phyloP scores from a whole-genome alignment of 37 sponge, comb jelly and placozoan genomes.

The Agelas oroides region DNA sequence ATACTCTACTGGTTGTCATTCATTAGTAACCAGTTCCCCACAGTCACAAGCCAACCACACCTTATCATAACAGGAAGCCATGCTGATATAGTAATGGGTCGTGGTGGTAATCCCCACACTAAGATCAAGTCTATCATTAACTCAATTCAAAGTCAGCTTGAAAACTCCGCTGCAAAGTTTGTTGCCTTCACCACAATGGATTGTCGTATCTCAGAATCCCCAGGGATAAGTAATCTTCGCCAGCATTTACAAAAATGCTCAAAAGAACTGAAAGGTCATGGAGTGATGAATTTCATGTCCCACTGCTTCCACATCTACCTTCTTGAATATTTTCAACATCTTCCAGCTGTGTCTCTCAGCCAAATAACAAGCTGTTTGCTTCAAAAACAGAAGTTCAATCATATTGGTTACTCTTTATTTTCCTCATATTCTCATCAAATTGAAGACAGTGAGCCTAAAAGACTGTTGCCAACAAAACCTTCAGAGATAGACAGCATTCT shows the following conservation, averaged over 20 bases:
- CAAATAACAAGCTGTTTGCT: too few relatives aligned
- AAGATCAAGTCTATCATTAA: not conserved
- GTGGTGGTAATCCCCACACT: conserved; percentile 23
- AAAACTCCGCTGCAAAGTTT: not conserved
- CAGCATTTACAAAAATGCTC: not conserved
- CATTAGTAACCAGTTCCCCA: conserved; percentile 1
- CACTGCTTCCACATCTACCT: conserved; percentile 30
- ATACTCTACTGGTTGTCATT: conserved; percentile 39
- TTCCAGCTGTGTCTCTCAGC: too few relatives aligned
- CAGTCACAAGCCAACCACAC: not conserved
- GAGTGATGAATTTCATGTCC: not conserved
- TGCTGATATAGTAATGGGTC: not conserved
- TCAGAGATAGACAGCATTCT: not conserved
- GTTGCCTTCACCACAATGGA: not conserved
- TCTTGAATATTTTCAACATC: not conserved
- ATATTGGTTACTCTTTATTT: too few relatives aligned
- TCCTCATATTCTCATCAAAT: too few relatives aligned
- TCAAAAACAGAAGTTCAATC: too few relatives aligned
- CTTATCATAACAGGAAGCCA: not conserved
- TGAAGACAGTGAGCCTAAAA: not conserved
- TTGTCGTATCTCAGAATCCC: not conserved
- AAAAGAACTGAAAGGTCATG: not conserved
- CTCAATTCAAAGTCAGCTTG: not conserved
- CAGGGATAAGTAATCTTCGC: conserved; percentile 1
- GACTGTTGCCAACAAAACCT: not conserved